Conservation (phyloP, 1,140 invertebrate species). For the Trachelipus rathkii region DNA sequence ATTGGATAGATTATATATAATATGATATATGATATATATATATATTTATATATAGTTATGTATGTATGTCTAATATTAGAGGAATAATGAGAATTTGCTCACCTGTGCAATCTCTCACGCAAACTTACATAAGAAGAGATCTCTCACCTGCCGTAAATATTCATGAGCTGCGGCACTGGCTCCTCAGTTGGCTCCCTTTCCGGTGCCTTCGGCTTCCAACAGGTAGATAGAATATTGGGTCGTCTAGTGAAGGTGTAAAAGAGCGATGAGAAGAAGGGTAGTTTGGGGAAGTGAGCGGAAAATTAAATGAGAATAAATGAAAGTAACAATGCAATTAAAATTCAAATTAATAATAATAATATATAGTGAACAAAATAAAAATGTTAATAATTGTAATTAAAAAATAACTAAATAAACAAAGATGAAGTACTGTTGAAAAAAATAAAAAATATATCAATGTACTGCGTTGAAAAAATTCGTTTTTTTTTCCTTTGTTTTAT, state of each 20-base stretch:
- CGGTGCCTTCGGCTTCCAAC: conserved; percentile 21
- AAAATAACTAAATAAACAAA: no score
- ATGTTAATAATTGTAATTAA: no score
- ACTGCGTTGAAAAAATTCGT: no score
- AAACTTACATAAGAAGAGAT: neutral
- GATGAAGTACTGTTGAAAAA: no score
- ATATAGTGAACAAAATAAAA: no score
- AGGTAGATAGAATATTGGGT: conserved; percentile 26
- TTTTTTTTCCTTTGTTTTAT: no score
- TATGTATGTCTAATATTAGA: no score
- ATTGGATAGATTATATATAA: no score
- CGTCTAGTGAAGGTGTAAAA: conserved; percentile 20
- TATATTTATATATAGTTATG: no score
- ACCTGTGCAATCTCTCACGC: neutral
- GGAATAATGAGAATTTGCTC: neutral
- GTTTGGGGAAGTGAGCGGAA: neutral
- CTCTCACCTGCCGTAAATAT: conserved; percentile 23
- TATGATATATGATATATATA: no score
- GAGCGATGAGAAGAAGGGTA: conserved; percentile 5
- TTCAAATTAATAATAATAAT: no score
- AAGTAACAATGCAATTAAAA: neutral
- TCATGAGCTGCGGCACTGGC: conserved; percentile 14
- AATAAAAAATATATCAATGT: no score
- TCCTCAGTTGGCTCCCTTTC: neutral
- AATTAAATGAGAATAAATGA: conserved; percentile 18